Evolutionary conservation across 2,888 invertebrate genomes (phyloP).

Genomic region (Rhagophthalmus giganteus): DNA sequence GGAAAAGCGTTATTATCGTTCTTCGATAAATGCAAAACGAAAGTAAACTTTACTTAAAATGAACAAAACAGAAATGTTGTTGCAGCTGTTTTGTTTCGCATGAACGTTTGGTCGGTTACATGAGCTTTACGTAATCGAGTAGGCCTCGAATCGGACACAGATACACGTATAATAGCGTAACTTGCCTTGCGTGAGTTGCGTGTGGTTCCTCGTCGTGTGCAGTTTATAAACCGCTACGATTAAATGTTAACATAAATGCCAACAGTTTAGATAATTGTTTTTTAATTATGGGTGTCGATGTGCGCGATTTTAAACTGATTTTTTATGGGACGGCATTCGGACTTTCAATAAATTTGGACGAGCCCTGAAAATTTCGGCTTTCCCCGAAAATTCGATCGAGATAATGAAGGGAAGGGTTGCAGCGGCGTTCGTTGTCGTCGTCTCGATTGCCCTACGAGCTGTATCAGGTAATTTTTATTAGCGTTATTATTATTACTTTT

Average conservation of each 20-base stretch:
- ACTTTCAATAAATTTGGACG: too few relatives aligned
- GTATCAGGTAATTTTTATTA: conserved; percentile 7
- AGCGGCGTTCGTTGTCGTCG: too few relatives aligned
- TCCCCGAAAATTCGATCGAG: too few relatives aligned
- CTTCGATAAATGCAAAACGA: too few relatives aligned
- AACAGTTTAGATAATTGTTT: conserved; percentile 24
- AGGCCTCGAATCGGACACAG: conserved; percentile 5
- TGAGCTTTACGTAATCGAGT: conserved; percentile 16
- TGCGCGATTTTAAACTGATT: conserved; percentile 10
- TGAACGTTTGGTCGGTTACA: conserved; percentile 6
- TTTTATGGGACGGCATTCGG: background rate
- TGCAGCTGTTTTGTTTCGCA: conserved; percentile 18
- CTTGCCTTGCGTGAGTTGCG: conserved; percentile 27
- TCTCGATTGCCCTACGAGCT: conserved; percentile 1
- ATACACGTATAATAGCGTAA: conserved; percentile 22
- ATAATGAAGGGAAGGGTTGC: too few relatives aligned
- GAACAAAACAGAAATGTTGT: conserved; percentile 8
- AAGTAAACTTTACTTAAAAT: conserved; percentile 2
- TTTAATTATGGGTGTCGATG: conserved; percentile 14
- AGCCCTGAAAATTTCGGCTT: background rate
- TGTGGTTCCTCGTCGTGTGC: conserved; percentile 24
- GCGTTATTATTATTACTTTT: too few relatives aligned
- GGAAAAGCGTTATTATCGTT: too few relatives aligned
- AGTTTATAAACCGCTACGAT: conserved; percentile 21
- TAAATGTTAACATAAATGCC: conserved; percentile 29